Conservation (phyloP, 2,113 vertebrate genomes). For the Carassius carassius region DNA sequence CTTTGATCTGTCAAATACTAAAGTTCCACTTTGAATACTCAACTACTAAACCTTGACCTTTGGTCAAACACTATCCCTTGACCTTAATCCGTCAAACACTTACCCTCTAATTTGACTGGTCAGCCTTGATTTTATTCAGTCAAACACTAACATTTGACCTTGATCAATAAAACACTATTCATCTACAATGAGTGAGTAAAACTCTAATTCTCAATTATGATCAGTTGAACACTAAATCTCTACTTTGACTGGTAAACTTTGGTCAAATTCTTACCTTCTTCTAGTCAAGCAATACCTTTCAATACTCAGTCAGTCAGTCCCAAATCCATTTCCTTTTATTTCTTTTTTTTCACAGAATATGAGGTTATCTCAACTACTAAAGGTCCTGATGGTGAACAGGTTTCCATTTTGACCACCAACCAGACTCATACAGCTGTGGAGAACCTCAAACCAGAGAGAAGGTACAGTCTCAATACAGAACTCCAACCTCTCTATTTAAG, state of each 20-base stretch:
- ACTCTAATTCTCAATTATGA: no score
- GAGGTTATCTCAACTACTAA: slow-evolving; percentile 90
- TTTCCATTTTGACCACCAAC: slow-evolving; percentile 87
- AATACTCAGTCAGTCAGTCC: neutral
- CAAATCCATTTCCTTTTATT: neutral
- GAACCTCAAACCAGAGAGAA: slow-evolving; percentile 93
- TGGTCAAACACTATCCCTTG: neutral
- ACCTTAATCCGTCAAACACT: neutral
- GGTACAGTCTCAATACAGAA: slow-evolving; percentile 71
- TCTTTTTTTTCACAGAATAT: slow-evolving; percentile 76
- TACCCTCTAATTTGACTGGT: neutral
- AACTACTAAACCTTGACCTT: neutral
- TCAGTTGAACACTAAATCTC: no score
- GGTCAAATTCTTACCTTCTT: no score
- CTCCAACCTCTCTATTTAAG: neutral
- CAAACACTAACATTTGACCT: neutral
- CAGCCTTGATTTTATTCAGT: neutral
- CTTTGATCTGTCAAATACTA: neutral
- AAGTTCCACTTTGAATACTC: neutral
- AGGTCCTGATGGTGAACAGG: slow-evolving; percentile 83
- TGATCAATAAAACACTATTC: neutral
- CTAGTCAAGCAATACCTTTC: no score
- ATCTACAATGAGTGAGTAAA: neutral
- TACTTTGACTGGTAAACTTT: no score
- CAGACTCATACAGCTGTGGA: slow-evolving; percentile 93